phyloP scores from a whole-genome alignment of 2,797 vertebrate species.

The Parauchenoglanis ngamensis region DNA sequence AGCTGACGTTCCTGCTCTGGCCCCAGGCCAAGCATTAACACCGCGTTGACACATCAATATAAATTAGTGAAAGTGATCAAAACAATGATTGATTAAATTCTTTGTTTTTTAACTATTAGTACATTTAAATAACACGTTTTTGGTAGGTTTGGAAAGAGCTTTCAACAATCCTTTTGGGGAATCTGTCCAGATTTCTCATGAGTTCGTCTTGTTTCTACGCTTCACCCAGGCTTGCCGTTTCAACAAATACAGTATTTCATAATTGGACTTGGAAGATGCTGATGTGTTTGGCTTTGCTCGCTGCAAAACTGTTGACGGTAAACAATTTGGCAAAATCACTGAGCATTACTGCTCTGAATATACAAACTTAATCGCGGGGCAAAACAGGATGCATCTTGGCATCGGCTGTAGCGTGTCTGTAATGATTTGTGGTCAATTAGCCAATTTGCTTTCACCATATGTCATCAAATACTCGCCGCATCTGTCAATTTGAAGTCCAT shows the following conservation, averaged over 20 bases:
- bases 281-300: neutral
- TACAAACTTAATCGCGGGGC: neutral
- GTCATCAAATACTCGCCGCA: neutral
- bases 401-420: neutral
- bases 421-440: slow-evolving; percentile 8
- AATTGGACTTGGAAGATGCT: neutral
- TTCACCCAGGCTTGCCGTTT: neutral
- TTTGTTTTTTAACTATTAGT: too few relatives aligned
- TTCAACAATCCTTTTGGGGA: too few relatives aligned
- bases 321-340: neutral
- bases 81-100: too few relatives aligned
- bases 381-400: neutral
- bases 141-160: too few relatives aligned
- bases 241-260: neutral
- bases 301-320: neutral
- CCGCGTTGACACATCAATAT: too few relatives aligned
- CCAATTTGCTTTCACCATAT: neutral
- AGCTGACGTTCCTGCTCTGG: too few relatives aligned
- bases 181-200: neutral
- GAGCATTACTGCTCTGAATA: neutral
- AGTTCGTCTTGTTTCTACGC: neutral
- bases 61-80: too few relatives aligned
- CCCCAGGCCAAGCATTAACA: too few relatives aligned
- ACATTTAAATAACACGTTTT: too few relatives aligned
- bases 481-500: slow-evolving; percentile 7